phyloP scores from a whole-genome alignment of 2,888 invertebrate species.

The Ichneumoninae sp. region DNA sequence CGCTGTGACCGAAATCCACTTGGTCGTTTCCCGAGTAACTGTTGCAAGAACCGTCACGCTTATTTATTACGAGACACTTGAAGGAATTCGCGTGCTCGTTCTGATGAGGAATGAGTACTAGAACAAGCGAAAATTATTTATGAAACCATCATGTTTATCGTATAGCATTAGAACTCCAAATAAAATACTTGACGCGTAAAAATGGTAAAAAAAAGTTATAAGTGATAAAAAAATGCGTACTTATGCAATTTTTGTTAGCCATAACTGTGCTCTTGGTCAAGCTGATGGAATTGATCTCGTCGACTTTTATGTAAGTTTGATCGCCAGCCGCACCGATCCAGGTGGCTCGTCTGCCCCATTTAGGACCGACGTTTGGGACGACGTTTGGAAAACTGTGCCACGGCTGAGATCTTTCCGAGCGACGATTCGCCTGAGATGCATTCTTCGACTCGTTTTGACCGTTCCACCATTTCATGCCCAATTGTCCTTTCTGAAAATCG shows the following conservation, averaged over 20 bases:
- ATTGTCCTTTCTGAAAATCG: constrained; percentile 85
- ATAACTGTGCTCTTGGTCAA: constrained; percentile 95
- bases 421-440: constrained; percentile 78
- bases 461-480: constrained; percentile 83
- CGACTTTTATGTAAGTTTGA: constrained; percentile 96
- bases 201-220: constrained; percentile 26
- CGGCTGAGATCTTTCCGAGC: constrained; percentile 86
- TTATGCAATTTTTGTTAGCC: constrained; percentile 93
- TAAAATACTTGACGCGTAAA: not conserved
- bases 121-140: constrained; percentile 87
- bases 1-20: constrained; percentile 92
- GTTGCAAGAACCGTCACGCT: constrained; percentile 94
- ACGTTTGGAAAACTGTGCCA: constrained; percentile 91
- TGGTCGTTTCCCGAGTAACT: constrained; percentile 94
- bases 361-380: constrained; percentile 93
- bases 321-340: constrained; percentile 98
- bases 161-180: not conserved
- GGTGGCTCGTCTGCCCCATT: constrained; percentile 94
- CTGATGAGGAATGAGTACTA: constrained; percentile 89
- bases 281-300: constrained; percentile 96
- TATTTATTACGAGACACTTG: constrained; percentile 95
- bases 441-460: constrained; percentile 79
- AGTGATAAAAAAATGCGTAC: constrained; percentile 85
- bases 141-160: not conserved
- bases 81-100: constrained; percentile 90